Percentiles rank a stretch among this genome's conserved stretches.
phyloP scores from a whole-genome alignment of 1,140 invertebrate genomes.

The Cyclargus thomasi region DNA sequence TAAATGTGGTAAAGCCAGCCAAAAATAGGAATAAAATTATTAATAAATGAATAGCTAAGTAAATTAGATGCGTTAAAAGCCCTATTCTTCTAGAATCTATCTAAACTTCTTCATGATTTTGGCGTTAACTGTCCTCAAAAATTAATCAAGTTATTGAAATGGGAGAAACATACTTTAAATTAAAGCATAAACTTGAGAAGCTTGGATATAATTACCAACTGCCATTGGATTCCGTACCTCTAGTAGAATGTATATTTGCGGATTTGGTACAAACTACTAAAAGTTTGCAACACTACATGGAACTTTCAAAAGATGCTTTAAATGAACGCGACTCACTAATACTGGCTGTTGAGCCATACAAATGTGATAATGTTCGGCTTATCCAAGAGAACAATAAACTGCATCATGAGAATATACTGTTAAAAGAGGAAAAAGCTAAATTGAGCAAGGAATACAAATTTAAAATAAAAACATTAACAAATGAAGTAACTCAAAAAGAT shows the following conservation, averaged over 20 bases:
- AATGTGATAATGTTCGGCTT: constrained; percentile 82
- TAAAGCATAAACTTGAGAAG: constrained; percentile 60
- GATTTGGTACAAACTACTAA: constrained; percentile 87
- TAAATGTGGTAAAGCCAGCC: no score
- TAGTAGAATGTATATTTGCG: constrained; percentile 84
- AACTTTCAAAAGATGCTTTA: constrained; percentile 79
- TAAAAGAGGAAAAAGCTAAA: constrained; percentile 76
- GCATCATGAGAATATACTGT: constrained; percentile 79
- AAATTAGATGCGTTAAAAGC: no score
- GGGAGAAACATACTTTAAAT: constrained; percentile 56
- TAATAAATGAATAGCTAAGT: no score
- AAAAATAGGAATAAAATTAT: no score
- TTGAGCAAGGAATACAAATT: constrained; percentile 48
- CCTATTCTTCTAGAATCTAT: no score
- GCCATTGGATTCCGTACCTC: constrained; percentile 81
- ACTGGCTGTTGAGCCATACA: constrained; percentile 80
- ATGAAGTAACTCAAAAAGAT: constrained; percentile 60
- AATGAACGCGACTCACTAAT: constrained; percentile 77
- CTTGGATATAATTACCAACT: constrained; percentile 86
- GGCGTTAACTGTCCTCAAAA: background rate
- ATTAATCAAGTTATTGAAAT: constrained; percentile 28
- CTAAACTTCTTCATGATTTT: no score
- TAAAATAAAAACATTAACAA: constrained; percentile 55
- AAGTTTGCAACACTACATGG: constrained; percentile 86
- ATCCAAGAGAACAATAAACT: constrained; percentile 83